Evolutionary conservation across 2,113 vertebrate genomes (phyloP), one percentile per base, ranked within the genome.

Genomic region (Picathartes gymnocephalus): DNA sequence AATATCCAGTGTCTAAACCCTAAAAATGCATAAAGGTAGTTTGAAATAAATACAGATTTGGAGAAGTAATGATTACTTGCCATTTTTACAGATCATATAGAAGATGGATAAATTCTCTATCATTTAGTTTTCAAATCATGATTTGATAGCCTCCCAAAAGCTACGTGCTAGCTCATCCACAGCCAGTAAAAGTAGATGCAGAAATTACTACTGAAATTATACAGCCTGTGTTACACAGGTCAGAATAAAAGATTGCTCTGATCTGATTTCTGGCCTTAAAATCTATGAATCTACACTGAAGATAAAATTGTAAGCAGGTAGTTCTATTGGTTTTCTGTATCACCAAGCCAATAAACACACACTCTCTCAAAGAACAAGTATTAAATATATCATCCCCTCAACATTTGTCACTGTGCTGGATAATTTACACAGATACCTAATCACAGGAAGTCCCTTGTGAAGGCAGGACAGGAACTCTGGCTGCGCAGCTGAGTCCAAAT

Each of bases 131-230:
- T 92, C 86, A 96, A 72, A 84, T 44, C 35, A 13, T 86, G 51
- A 88, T 68, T 83, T 86, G 90, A 88, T 80, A 71, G 76, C 72
- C 61, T 90, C 72, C 61, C 89, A 71, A 90, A 95, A 78, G 76
- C 64, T 86, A 64, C 1, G 1, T 66, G 72, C 57, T 83, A 84
- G 51, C 57, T 95, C 69, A 90, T n/a, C 45, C 61, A 71, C 64
- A 84, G 90, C 44, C 69, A 73, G 53, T 92, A 50, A 72, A 92
- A 84, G 64, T 3, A 92, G 85, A 90, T 2, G 3, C 56, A 92
- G 77, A 81, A 96, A 96, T 84, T 74, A 84, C 64, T 74, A 60
- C n/a, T 76, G 88, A 90, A 81, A 93, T 96, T 90, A 92, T 65
- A 92, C 53, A 88, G 60, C 44, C 79, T 81, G 62, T 68, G 72